A percentile compares a stretch with the other conserved stretches of the same genome.
phyloP scores from a whole-genome alignment of 2,888 invertebrate species.

The Loripinus fragilis region DNA sequence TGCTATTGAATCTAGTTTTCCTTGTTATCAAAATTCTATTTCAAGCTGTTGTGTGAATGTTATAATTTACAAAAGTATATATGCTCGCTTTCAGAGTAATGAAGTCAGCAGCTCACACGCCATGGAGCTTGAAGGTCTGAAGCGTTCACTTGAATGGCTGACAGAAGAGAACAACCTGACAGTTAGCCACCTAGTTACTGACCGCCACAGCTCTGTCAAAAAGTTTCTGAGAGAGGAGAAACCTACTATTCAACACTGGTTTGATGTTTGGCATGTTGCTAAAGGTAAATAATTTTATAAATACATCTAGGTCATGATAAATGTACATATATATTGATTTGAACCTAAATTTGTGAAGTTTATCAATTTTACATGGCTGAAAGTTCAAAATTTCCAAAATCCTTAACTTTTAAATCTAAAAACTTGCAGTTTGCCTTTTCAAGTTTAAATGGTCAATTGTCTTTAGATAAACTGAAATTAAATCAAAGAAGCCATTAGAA shows the following conservation, averaged over 20 bases:
- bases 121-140: conserved; percentile 31
- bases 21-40: neutral
- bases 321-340: too few relatives aligned
- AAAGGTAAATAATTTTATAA: conserved; percentile 25
- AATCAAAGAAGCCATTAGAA: too few relatives aligned
- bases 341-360: too few relatives aligned
- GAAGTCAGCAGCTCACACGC: conserved; percentile 20
- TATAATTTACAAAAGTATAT: too few relatives aligned
- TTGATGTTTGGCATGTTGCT: conserved; percentile 31
- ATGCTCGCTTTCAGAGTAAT: conserved; percentile 22
- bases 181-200: conserved; percentile 13
- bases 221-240: conserved; percentile 20
- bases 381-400: too few relatives aligned
- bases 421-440: too few relatives aligned
- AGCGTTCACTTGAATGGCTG: neutral
- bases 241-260: conserved; percentile 28
- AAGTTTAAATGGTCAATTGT: too few relatives aligned
- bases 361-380: too few relatives aligned
- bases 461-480: too few relatives aligned
- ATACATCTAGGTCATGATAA: neutral
- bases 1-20: neutral
- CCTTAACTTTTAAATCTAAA: too few relatives aligned
- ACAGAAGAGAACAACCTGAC: neutral
- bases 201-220: conserved; percentile 13
- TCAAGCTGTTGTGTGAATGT: too few relatives aligned